Conservation (phyloP, 2,113 vertebrate species). For the Leucopternis melanops region DNA sequence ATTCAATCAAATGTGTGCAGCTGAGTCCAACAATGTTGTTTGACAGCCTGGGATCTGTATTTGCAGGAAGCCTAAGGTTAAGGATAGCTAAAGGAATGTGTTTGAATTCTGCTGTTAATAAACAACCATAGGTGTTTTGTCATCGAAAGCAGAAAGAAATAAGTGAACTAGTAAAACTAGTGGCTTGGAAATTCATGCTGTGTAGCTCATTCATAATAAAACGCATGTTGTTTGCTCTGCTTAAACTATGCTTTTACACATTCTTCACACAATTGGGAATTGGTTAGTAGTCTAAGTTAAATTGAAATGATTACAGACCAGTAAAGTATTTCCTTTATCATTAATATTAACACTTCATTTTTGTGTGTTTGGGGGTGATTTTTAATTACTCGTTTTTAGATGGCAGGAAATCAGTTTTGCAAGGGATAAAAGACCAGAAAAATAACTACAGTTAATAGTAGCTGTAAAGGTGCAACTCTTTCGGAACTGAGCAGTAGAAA, state of each 20-base stretch:
- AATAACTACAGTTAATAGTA: neutral
- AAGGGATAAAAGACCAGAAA: neutral
- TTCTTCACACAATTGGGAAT: neutral
- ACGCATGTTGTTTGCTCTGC: neutral
- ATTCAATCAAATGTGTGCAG: slow-evolving; percentile 1
- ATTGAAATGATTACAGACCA: neutral
- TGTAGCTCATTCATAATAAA: neutral
- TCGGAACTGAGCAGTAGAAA: neutral
- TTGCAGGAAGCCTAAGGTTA: neutral
- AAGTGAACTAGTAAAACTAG: neutral
- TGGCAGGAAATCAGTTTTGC: neutral
- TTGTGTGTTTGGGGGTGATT: neutral
- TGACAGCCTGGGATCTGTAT: neutral
- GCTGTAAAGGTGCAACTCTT: neutral
- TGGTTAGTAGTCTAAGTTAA: neutral
- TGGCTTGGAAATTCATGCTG: neutral
- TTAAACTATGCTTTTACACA: neutral
- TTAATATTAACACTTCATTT: neutral
- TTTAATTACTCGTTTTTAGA: neutral
- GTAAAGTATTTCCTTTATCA: neutral
- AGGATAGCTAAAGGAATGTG: neutral
- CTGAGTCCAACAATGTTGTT: neutral
- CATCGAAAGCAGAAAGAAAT: neutral
- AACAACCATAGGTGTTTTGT: neutral
- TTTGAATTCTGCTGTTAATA: neutral